Evolutionary conservation across 2,888 invertebrate species (phyloP).

Genomic region (Choreutis nemorana): DNA sequence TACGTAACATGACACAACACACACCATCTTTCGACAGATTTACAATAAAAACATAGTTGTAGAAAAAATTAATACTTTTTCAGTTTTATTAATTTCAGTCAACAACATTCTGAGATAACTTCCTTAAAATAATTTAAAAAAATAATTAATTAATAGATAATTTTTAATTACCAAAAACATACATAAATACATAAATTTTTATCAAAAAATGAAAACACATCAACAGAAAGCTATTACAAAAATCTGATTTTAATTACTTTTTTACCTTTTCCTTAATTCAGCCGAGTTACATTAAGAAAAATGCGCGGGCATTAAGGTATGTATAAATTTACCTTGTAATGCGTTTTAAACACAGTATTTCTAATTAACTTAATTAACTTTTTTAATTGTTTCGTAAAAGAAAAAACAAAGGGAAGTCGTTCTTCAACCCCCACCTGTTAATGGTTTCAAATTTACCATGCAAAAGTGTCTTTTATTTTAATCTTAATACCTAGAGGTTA

Average conservation of each 20-base stretch:
- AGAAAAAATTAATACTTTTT: too few relatives aligned
- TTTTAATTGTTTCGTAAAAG: too few relatives aligned
- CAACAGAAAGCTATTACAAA: constrained; percentile 9
- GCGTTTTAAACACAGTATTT: constrained; percentile 47
- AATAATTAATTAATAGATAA: not conserved
- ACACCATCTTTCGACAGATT: too few relatives aligned
- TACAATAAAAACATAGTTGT: too few relatives aligned
- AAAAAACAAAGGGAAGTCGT: too few relatives aligned
- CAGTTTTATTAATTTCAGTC: too few relatives aligned
- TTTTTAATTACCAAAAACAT: not conserved
- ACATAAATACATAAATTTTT: not conserved
- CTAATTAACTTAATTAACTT: constrained; percentile 51
- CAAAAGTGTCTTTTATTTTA: too few relatives aligned
- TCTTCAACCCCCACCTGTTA: too few relatives aligned
- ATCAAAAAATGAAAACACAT: not conserved
- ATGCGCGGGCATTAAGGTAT: constrained; percentile 36
- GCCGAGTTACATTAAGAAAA: constrained; percentile 37
- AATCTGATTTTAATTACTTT: constrained; percentile 42
- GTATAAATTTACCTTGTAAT: constrained; percentile 31
- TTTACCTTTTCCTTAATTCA: constrained; percentile 24
- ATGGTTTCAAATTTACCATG: too few relatives aligned
- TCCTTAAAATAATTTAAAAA: not conserved
- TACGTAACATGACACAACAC: too few relatives aligned
- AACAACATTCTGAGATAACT: too few relatives aligned
- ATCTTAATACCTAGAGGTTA: too few relatives aligned